Base-by-base conservation (phyloP, 2,797 vertebrate genomes). In the Sciurus carolinensis region DNA sequence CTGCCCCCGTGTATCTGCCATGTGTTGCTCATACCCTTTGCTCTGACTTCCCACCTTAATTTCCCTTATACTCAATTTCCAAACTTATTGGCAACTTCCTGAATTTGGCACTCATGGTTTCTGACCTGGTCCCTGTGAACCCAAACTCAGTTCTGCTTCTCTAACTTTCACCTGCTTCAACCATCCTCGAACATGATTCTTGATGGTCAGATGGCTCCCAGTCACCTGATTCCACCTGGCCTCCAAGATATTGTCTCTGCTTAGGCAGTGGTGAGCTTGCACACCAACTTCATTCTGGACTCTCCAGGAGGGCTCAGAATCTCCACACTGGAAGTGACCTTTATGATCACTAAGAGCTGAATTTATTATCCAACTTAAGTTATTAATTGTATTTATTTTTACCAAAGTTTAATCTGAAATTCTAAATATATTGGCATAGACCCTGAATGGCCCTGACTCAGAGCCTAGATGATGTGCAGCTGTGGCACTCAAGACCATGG, bases 401-500 rank as follows among this genome's bases (percentile, higher is more conserved):
- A 59, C 1, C 30, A 30, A 67, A 71, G 72, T 93, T 95, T 87
- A 87, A 93, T 30, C n/a, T 66, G 76, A 97, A 97, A 69, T 39
- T 8, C 62, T 72, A 54, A 83, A 80, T 28, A 75, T 44, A 47
- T 33, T 47, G 80, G 28, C 22, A 20, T 30, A 7, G 22, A 50
- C 44, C 71, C 50, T 52, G 24, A 95, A 33, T 3, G 80, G 11
- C 42, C 30, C 76, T 77, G 88, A 76, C 59, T 91, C 83, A 84
- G 26, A 95, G 71, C 11, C 5, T 26, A 36, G 44, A 33, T 13
- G 30, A 62, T 36, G 20, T 11, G 30, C 17, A 73, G 75, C 67
- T 57, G 9, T 17, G 22, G 47, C 42, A 90, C 83, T 50, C 33
- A 42, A 71, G 33, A 93, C 28, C 30, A 81, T 39, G 75, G 67